phyloP scores from a whole-genome alignment of 2,797 vertebrate genomes.

The Poeciliopsis gracilis region DNA sequence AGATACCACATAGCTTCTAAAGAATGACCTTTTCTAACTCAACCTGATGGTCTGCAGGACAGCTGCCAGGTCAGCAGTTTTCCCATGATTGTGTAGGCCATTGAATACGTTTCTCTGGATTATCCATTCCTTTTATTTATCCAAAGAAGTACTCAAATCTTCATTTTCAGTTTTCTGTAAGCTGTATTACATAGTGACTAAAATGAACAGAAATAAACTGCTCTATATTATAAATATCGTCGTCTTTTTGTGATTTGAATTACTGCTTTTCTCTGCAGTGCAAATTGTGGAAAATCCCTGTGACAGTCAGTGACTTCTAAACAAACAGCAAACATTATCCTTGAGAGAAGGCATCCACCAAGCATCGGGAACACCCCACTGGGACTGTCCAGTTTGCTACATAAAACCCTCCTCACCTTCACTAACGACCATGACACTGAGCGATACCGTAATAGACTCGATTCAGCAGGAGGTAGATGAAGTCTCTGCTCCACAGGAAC shows the following conservation, averaged over 20 bases:
- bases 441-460: slow-evolving; percentile 47
- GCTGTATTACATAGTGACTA: not conserved
- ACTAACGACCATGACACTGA: slow-evolving; percentile 46
- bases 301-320: slow-evolving; percentile 6
- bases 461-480: slow-evolving; percentile 60
- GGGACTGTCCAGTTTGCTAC: slow-evolving; percentile 43
- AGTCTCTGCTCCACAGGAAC: slow-evolving; percentile 44
- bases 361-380: slow-evolving; percentile 5
- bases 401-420: slow-evolving; percentile 50
- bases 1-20: not conserved
- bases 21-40: not conserved
- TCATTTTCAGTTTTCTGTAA: not conserved
- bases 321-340: slow-evolving; percentile 15
- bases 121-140: not conserved
- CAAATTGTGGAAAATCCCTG: not conserved
- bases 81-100: not conserved
- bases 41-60: not conserved
- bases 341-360: slow-evolving; percentile 23
- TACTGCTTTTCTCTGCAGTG: not conserved
- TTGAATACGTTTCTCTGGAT: not conserved
- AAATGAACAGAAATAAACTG: not conserved
- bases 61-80: not conserved
- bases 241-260: not conserved
- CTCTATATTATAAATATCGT: not conserved
- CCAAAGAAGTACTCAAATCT: not conserved